Percentiles rank a stretch among this genome's conserved stretches.
phyloP scores from a whole-genome alignment of 1,140 invertebrate species.

The Diabrotica virgifera region DNA sequence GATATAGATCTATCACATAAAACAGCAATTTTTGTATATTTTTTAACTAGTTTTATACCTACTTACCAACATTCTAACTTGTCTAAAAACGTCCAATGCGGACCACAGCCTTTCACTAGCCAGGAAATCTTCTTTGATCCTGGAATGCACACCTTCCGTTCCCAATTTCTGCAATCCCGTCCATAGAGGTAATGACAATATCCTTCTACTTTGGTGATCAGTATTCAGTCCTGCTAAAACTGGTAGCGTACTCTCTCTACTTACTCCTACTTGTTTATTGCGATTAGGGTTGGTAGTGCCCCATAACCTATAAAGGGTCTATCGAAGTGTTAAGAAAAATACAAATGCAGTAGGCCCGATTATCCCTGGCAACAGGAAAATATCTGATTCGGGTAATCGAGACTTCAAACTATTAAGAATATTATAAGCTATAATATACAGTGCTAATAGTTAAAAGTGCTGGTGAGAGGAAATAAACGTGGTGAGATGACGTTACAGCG shows the following conservation, averaged over 20 bases:
- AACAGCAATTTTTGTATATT: too few species aligned
- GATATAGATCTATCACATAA: too few species aligned
- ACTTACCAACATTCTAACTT: conserved; percentile 72
- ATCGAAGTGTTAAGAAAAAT: conserved; percentile 4
- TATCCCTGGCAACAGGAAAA: too few species aligned
- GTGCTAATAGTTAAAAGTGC: too few species aligned
- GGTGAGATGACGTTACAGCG: too few species aligned
- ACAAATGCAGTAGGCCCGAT: too few species aligned
- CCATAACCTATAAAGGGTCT: conserved; percentile 58
- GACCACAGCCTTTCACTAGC: conserved; percentile 71
- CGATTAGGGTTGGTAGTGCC: conserved; percentile 33
- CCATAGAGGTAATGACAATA: conserved; percentile 82
- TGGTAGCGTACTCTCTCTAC: conserved; percentile 65
- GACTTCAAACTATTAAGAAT: too few species aligned
- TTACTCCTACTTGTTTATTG: conserved; percentile 51
- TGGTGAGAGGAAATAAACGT: too few species aligned
- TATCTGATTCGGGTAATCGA: too few species aligned
- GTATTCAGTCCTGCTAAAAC: conserved; percentile 68
- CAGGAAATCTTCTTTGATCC: conserved; percentile 73
- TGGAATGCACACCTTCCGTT: conserved; percentile 68
- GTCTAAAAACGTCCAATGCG: conserved; percentile 66
- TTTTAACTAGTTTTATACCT: neutral
- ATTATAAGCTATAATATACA: too few species aligned
- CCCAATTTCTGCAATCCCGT: conserved; percentile 72
- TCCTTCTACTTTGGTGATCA: conserved; percentile 53